Evolutionary conservation across 1,140 invertebrate species (phyloP), one percentile per base, ranked within the genome.

Genomic region (Laupala kohalensis): DNA sequence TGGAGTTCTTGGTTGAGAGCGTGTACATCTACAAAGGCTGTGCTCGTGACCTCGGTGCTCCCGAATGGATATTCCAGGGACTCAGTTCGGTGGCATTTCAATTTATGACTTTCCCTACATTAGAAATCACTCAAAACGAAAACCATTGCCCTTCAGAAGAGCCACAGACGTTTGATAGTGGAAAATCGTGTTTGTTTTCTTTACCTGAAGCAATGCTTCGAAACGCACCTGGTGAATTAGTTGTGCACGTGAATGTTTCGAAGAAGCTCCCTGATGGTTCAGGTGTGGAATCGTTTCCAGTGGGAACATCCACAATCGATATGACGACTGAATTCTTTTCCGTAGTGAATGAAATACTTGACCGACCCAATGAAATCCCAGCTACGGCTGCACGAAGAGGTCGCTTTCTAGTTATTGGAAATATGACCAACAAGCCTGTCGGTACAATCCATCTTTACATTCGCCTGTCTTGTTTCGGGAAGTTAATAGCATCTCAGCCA

Each of bases 391-490:
- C 5, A 80, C 78, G 6, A 81, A 77, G 69, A 79, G 79, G 19
- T 0, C 1, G 37, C 19, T 53, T 13, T 53, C 9, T 19, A 13
- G 9, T 53, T 53, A n/a, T n/a, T n/a, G n/a, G n/a, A n/a, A n/a
- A n/a, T n/a, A n/a, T n/a, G 9, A 19, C 1, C 37, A 53, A 13
- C 37, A 53, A 64, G 78, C 79, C 78, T 75, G 77, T 87, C 74
- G 80, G 87, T 75, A 78, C 83, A 76, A 77, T 83, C 71, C 75
- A 84, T 75, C 81, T 87, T 73, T 85, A 84, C 79, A 77, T 86
- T 6, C 78, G 87, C 12, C 82, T 86, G 75, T 87, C 86, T 9
- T 87, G 86, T 75, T 88, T 89, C 73, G 88, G 87, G 15, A 84
- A 85, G 74, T 79, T 87, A 72, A 88, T 89, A n/a, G n/a, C n/a